phyloP scores from a whole-genome alignment of 2,888 invertebrate genomes.

The Drosophila hamatofila region DNA sequence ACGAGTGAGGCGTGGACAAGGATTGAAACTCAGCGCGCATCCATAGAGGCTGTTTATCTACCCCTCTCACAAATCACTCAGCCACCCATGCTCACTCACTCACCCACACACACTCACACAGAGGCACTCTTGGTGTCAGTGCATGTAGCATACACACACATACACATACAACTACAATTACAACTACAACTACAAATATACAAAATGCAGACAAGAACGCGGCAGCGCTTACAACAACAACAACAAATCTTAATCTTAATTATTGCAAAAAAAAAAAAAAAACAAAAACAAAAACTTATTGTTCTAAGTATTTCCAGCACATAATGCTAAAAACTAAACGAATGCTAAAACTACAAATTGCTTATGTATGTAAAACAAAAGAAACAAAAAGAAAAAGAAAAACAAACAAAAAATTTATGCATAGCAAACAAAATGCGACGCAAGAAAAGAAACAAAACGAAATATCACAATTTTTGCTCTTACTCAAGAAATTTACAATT shows the following conservation, averaged over 20 bases:
- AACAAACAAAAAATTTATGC: constrained; percentile 36
- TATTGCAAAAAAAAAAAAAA: constrained; percentile 14
- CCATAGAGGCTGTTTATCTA: constrained; percentile 55
- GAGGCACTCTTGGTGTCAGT: constrained; percentile 18
- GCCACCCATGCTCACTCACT: constrained; percentile 12
- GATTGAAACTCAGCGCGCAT: constrained; percentile 33
- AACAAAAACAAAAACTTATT: constrained; percentile 27
- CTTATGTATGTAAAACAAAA: constrained; percentile 55
- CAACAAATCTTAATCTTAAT: constrained; percentile 46
- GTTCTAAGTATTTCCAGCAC: constrained; percentile 67
- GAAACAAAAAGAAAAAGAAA: constrained; percentile 13
- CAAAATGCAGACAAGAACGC: constrained; percentile 59
- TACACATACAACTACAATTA: constrained; percentile 22
- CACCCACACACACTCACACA: constrained; percentile 20
- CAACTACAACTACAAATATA: constrained; percentile 20
- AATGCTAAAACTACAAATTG: constrained; percentile 53
- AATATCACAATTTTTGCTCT: constrained; percentile 31
- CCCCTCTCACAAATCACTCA: constrained; percentile 17
- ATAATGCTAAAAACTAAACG: constrained; percentile 65
- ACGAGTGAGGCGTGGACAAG: constrained; percentile 85
- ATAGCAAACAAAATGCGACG: constrained; percentile 39
- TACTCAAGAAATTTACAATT: constrained; percentile 15
- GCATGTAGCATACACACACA: constrained; percentile 43
- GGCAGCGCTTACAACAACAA: constrained; percentile 50
- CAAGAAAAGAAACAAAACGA: constrained; percentile 20